Percentiles rank a stretch among this genome's conserved stretches.
Conservation (phyloP, 2,797 vertebrate genomes). For the Gambusia yucatana region DNA sequence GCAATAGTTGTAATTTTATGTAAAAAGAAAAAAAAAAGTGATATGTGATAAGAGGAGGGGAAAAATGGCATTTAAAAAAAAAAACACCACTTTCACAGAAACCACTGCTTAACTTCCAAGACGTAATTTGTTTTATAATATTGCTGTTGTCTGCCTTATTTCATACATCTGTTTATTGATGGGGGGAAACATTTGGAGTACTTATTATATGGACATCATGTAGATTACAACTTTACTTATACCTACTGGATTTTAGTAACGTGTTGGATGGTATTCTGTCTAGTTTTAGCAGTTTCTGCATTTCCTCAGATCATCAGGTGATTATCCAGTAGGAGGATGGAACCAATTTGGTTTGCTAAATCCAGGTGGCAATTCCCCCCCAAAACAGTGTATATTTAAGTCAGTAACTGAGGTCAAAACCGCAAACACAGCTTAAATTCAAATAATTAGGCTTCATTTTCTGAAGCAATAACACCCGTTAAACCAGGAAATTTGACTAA, state of each 20-base stretch:
- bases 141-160: not conserved
- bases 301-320: not conserved
- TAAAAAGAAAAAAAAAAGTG: not conserved
- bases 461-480: not conserved
- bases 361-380: not conserved
- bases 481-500: not conserved
- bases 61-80: not conserved
- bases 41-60: not conserved
- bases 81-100: not conserved
- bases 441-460: not conserved
- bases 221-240: not conserved
- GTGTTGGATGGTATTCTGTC: not conserved
- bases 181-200: not conserved
- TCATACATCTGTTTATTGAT: not conserved
- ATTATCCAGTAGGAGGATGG: not conserved
- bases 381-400: not conserved
- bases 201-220: no score
- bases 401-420: not conserved
- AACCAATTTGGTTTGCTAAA: not conserved
- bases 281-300: not conserved
- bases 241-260: not conserved
- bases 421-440: not conserved
- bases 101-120: not conserved
- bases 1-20: conserved; percentile 7
- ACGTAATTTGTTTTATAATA: not conserved